Conservation (phyloP, 2,888 invertebrate species). For the Dryadula phaetusa region DNA sequence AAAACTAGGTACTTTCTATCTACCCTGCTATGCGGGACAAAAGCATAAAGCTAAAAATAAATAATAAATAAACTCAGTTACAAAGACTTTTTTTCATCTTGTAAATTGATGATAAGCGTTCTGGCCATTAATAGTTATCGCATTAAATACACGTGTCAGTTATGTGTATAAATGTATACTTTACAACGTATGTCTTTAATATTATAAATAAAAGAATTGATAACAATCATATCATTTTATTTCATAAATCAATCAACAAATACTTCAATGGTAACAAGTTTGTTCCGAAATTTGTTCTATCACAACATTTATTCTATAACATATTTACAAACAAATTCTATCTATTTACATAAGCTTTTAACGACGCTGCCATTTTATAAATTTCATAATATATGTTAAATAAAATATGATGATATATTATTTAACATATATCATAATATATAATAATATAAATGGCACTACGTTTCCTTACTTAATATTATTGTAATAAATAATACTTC, state of each 20-base stretch:
- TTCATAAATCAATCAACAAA: conserved; percentile 31
- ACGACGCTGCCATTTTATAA: conserved; percentile 26
- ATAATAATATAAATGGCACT: conserved; percentile 41
- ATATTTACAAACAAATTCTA: conserved; percentile 20
- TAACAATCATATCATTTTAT: conserved; percentile 23
- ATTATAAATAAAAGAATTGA: conserved; percentile 11
- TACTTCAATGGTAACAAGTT: conserved; percentile 32
- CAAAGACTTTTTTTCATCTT: too few species aligned
- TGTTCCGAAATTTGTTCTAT: conserved; percentile 22
- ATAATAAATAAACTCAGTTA: too few species aligned
- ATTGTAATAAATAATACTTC: conserved; percentile 25
- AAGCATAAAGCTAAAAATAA: too few species aligned
- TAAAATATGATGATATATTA: conserved; percentile 32
- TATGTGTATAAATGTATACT: too few species aligned
- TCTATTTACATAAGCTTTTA: conserved; percentile 10
- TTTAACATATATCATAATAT: too few species aligned
- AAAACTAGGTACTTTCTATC: too few species aligned
- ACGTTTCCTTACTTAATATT: conserved; percentile 19
- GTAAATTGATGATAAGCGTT: too few species aligned
- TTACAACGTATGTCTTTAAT: background rate
- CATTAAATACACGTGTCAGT: too few species aligned
- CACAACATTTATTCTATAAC: conserved; percentile 16
- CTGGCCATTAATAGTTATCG: too few species aligned
- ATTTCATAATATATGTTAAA: conserved; percentile 14
- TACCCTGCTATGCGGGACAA: too few species aligned